Conservation (phyloP, 2,797 vertebrate genomes). For the Rallus crepitans region DNA sequence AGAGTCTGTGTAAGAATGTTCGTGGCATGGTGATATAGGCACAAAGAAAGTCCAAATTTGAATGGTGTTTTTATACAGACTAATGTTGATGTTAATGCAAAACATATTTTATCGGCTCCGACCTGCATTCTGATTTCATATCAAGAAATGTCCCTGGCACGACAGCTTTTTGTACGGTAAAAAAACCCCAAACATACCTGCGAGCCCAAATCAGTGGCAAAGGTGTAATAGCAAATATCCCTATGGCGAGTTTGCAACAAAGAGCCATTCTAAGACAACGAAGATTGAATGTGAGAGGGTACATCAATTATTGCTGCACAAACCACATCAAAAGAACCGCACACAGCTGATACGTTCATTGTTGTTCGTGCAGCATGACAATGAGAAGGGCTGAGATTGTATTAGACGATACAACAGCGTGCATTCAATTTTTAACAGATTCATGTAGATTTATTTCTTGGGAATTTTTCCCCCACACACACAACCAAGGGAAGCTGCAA, state of each 20-base stretch:
- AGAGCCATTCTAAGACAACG: not conserved
- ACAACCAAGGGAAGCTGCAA: not conserved
- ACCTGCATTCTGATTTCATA: not conserved
- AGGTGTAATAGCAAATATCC: slow-evolving; percentile 8
- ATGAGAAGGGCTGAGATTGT: slow-evolving; percentile 27
- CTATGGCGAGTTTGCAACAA: not conserved
- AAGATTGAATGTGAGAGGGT: not conserved
- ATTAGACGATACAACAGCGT: not conserved
- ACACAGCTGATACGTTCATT: not conserved
- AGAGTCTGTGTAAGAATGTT: not conserved
- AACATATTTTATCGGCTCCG: not conserved
- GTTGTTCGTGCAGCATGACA: slow-evolving; percentile 22
- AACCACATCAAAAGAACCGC: slow-evolving; percentile 45
- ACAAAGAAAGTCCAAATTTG: not conserved
- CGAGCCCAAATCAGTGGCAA: not conserved
- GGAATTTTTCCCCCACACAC: too few species aligned
- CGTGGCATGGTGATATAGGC: not conserved
- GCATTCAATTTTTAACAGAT: slow-evolving; percentile 13
- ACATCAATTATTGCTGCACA: slow-evolving; percentile 30
- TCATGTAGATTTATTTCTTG: not conserved
- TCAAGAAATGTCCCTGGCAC: not conserved
- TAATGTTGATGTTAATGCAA: not conserved
- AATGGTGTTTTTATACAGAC: not conserved
- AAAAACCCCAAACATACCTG: not conserved
- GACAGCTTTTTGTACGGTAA: not conserved